A percentile compares a stretch with the other conserved stretches of the same genome.
Evolutionary conservation across 2,113 vertebrate species (phyloP).

Genomic region (Fukomys damarensis): DNA sequence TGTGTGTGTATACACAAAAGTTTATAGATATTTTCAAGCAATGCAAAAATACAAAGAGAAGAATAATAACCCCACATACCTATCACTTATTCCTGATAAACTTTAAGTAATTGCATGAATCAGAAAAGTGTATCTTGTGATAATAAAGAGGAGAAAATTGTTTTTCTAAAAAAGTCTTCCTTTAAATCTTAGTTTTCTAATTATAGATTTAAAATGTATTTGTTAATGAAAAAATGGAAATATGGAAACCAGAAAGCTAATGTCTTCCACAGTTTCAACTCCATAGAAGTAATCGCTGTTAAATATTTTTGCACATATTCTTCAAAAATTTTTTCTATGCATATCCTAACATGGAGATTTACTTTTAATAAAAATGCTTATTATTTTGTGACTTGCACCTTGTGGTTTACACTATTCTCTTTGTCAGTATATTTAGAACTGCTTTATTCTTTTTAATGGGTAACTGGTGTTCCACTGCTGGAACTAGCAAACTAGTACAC

Average conservation of each 20-base stretch:
- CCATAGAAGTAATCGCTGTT: neutral
- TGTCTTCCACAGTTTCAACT: neutral
- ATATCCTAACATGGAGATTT: neutral
- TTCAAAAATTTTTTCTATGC: neutral
- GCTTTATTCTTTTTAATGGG: neutral
- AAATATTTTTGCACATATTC: neutral
- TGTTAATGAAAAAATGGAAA: neutral
- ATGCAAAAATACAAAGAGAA: neutral
- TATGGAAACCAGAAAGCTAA: neutral
- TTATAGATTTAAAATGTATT: neutral
- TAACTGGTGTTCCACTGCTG: neutral
- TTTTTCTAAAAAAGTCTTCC: neutral
- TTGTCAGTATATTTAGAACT: neutral
- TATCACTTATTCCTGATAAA: neutral
- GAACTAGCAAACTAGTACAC: no score
- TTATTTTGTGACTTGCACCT: neutral
- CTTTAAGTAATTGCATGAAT: neutral
- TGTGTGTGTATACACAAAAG: neutral
- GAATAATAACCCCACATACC: neutral
- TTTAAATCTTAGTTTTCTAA: slow-evolving; percentile 6
- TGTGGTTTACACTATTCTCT: neutral
- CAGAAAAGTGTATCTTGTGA: neutral
- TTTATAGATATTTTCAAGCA: neutral
- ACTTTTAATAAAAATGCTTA: neutral
- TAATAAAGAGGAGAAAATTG: neutral